Base-by-base conservation (phyloP, 2,888 invertebrate genomes). In the Cynaeus angustus region DNA sequence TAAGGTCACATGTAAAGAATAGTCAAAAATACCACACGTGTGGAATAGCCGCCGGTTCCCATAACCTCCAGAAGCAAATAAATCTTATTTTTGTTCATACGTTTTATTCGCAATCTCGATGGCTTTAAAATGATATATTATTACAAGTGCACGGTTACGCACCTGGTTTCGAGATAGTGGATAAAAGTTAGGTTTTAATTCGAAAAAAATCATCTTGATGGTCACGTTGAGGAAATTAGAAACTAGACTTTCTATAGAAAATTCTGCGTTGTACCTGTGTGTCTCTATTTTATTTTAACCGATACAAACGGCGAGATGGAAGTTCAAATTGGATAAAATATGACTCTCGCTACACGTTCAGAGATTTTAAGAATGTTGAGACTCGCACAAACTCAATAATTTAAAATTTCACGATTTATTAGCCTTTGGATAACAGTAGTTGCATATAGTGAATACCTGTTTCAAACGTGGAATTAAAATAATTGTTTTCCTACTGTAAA, bases 121-220 rank as follows among this genome's bases (percentile, higher is more conserved):
- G 46, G 53, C 33, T 53, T 53, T 53, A 53, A 53, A 53, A 53
- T 37, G 53, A 55, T 38, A 41, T 56, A 56, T 56, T 37, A 56
- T 56, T 56, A 41, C 56, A 26, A 56, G 41, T 56, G 43, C 56
- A 50, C 48, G 21, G 28, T 50, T 46, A 46, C 46, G 46, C 46
- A 56, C 26, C 26, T 56, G 56, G 12, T 53, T 53, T 30, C 53
- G 13, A 53, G 50, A 50, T 50, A 50, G 16, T 7, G 16, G 14
- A 46, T 16, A 46, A 46, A 46, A 16, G n/a, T 3, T 12, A 33
- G 33, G 3, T 41, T 10, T 13, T 41, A 41, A 41, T 41, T 46
- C 13, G 46, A 16, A 46, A 46, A 43, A 10, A 13, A 46, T 26
- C 28, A 50, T 50, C 48, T 50, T 50, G 28, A 50, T 28, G 26